Base-by-base conservation (phyloP, 2,888 invertebrate species). In the Hoplodrina blanda region DNA sequence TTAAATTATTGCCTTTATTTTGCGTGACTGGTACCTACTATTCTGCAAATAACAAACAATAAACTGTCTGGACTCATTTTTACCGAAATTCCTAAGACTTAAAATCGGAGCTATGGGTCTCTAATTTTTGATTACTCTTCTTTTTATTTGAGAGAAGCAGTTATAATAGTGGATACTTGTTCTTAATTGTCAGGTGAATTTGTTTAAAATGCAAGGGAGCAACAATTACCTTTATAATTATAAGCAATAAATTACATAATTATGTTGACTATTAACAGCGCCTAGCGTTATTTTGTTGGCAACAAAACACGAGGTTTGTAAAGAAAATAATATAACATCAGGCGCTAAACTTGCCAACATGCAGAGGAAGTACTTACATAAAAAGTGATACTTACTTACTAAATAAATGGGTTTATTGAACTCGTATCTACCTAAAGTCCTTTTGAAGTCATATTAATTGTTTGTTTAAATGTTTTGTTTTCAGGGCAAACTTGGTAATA, bases 341-440 rank as follows among this genome's bases (percentile, higher is more conserved):
- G 75, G 75, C 75, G 74, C 30, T 53, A 17, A 7, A 54, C 44
- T 50, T 13, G 5, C 13, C 3, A n/a, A 7, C 1, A 37, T 4
- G 19, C 50, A 44, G 0, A 50, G n/a, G 50, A 50, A n/a, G n/a
- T 50, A 50, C 41, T 0, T 10, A 37, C 37, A 41, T 8, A n/a
- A 8, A n/a, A 50, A 5, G 17, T 46, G 46, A 13, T 44, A 8
- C 49, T 49, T 8, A 49, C 49, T n/a, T 17, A 17, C 44, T 1
- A 49, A n/a, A n/a, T 49, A 8, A 49, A 49, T 50, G 50, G 13
- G 50, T n/a, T 50, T 50, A 50, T 50, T n/a, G 50, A n/a, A n/a
- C 50, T 50, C 19, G 17, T n/a, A 50, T 17, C 17, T 46, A 46
- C 17, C 17, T 17, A 17, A 11, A 46, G 17, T 17, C n/a, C n/a